Percentiles rank a stretch among this genome's conserved stretches.
Conservation (phyloP, 1,140 invertebrate species). For the Drosophila ironensis region DNA sequence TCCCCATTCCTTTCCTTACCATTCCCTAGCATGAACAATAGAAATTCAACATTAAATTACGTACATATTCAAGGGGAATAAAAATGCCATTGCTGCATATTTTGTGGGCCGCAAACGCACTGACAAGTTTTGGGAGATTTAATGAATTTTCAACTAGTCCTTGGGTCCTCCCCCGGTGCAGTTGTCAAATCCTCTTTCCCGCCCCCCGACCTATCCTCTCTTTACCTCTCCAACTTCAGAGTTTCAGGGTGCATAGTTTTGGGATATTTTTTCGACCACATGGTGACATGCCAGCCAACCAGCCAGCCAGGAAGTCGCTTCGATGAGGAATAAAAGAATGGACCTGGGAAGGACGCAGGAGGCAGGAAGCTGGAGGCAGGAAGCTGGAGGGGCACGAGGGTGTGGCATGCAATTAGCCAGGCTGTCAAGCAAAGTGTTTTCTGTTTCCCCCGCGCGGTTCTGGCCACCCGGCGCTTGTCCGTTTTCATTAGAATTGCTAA, state of each 20-base stretch:
- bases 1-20: conserved; percentile 2
- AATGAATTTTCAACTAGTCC: conserved; percentile 66
- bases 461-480: background rate
- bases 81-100: conserved; percentile 21
- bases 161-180: conserved; percentile 49
- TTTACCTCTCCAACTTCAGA: too few species aligned
- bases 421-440: conserved; percentile 74
- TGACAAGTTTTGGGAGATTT: conserved; percentile 58
- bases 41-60: conserved; percentile 61
- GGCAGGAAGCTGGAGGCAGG: too few species aligned
- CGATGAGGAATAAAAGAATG: conserved; percentile 10
- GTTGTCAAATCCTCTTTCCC: conserved; percentile 16
- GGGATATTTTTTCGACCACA: conserved; percentile 43
- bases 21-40: conserved; percentile 38
- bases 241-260: conserved; percentile 51
- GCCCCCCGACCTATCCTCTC: too few species aligned
- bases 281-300: conserved; percentile 16
- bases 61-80: conserved; percentile 15
- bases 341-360: background rate
- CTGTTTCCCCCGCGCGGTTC: background rate
- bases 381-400: conserved; percentile 17
- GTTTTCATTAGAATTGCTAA: conserved; percentile 76
- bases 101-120: conserved; percentile 14
- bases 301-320: conserved; percentile 31
- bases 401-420: conserved; percentile 72